Percentiles rank a stretch among this genome's conserved stretches.
phyloP scores from a whole-genome alignment of 2,797 vertebrate genomes.

The Eulemur coronatus region DNA sequence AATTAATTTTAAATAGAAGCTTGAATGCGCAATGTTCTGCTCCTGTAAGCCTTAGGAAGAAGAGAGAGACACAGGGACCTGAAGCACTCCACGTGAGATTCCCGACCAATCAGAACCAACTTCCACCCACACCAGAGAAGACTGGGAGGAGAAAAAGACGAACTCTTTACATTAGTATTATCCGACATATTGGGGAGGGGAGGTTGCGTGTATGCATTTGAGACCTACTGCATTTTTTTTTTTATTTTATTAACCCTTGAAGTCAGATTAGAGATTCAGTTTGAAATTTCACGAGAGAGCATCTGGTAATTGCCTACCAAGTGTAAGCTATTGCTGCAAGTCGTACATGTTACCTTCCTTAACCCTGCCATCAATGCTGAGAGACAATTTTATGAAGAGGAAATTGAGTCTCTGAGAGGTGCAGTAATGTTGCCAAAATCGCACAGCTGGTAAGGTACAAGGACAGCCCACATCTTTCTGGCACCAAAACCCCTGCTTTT shows the following conservation, averaged over 20 bases:
- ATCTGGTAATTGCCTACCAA: neutral
- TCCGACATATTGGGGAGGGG: neutral
- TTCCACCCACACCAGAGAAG: neutral
- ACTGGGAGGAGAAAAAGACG: too few species aligned
- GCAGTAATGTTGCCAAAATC: neutral
- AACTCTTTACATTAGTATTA: neutral
- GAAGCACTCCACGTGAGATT: neutral
- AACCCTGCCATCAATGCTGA: neutral
- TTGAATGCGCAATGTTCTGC: conserved; percentile 6
- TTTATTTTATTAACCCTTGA: neutral
- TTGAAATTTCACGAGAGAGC: neutral
- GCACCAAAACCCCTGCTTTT: neutral
- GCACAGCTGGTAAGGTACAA: neutral
- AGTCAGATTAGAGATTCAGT: neutral
- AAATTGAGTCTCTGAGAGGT: neutral
- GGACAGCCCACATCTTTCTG: neutral
- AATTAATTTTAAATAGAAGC: conserved; percentile 72
- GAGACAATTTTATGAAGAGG: neutral
- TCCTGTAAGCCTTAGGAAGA: neutral
- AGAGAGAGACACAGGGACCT: neutral
- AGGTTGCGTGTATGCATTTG: neutral
- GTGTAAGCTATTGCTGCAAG: neutral
- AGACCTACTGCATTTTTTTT: neutral
- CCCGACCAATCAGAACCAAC: neutral
- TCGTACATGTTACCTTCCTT: neutral